Percentiles rank a stretch among this genome's conserved stretches.
Conservation (phyloP, 2,797 vertebrate species). For the Scolopax bukidnonensis region DNA sequence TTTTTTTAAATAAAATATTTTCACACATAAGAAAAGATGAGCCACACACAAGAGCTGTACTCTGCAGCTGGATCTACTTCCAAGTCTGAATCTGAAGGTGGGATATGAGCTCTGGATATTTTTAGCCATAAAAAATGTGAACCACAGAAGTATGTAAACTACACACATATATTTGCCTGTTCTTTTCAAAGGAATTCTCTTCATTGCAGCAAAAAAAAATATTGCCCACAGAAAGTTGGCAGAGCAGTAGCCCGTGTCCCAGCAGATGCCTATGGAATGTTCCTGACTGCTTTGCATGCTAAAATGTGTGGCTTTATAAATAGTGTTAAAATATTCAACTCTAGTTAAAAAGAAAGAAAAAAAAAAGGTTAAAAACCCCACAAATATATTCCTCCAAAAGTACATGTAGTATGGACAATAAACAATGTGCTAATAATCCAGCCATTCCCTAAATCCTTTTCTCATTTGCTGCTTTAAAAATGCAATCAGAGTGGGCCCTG, state of each 20-base stretch:
- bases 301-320: conserved; percentile 67
- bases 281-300: conserved; percentile 44
- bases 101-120: conserved; percentile 65
- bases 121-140: conserved; percentile 78
- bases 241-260: conserved; percentile 32
- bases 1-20: conserved; percentile 61
- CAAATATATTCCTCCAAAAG: neutral
- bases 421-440: neutral
- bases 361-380: neutral
- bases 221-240: conserved; percentile 68
- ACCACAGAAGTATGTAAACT: conserved; percentile 77
- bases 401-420: neutral
- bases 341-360: neutral
- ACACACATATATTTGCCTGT: conserved; percentile 63
- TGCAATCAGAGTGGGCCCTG: neutral
- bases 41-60: conserved; percentile 44
- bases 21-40: conserved; percentile 69
- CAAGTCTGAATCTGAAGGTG: conserved; percentile 63
- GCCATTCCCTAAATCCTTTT: neutral
- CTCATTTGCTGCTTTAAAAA: neutral
- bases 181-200: conserved; percentile 74
- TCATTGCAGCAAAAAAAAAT: conserved; percentile 53
- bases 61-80: conserved; percentile 50
- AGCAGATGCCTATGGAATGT: conserved; percentile 71
- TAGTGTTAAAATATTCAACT: conserved; percentile 24